A percentile compares a stretch with the other conserved stretches of the same genome.
These are phyloP conservation scores for Oreohelix idahoensis DNA, from an alignment of 1,140 invertebrate species.

Conservation along the genomic window DNA sequence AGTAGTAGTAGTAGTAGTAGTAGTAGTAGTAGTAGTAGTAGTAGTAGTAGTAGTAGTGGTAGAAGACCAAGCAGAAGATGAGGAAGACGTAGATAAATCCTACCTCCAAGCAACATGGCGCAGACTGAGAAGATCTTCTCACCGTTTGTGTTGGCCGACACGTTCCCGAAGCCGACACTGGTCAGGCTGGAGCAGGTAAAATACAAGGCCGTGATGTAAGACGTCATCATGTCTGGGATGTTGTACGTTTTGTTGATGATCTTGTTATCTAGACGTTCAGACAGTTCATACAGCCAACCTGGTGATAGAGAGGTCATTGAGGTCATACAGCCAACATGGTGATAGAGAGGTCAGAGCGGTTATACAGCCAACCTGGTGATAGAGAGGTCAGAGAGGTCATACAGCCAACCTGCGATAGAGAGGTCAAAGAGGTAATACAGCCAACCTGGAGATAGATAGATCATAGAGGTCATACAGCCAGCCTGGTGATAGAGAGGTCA, in stretches of 20 bases:
- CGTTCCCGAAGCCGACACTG: constrained; percentile 97
- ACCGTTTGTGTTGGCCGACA: constrained; percentile 92
- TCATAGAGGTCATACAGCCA: constrained; percentile 70
- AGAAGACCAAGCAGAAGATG: background rate
- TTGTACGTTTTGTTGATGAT: constrained; percentile 55
- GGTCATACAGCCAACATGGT: no score
- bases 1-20: background rate
- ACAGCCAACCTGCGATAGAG: no score
- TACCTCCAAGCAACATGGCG: constrained; percentile 95
- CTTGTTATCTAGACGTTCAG: constrained; percentile 62
- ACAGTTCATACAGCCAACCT: constrained; percentile 71
- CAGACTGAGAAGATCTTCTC: constrained; percentile 95
- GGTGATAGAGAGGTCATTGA: background rate
- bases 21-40: background rate
- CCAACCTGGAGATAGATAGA: no score
- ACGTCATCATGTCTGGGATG: constrained; percentile 70
- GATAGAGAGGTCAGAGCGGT: no score
- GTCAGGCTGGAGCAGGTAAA: constrained; percentile 96
- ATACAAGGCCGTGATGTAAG: constrained; percentile 94
- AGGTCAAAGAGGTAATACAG: no score
- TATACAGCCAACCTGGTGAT: no score
- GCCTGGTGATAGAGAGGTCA: constrained; percentile 48
- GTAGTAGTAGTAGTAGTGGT: constrained; percentile 11
- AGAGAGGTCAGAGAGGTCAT: no score
- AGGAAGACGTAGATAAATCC: constrained; percentile 52